Evolutionary conservation across 2,113 vertebrate species (phyloP).

Genomic region (Rhagologus leucostigma): DNA sequence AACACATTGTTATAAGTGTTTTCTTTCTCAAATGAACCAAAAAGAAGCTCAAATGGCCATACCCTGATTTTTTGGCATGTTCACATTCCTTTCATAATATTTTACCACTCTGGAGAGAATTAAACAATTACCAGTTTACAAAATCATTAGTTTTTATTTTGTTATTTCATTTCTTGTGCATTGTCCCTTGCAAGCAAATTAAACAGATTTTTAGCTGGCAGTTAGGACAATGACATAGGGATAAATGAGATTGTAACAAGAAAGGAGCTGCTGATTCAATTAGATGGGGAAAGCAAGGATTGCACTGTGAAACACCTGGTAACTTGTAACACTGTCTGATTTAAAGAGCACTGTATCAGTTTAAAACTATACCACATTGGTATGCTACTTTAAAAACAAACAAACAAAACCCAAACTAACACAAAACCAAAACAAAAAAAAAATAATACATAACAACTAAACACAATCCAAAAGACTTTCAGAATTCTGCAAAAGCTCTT

Average conservation of each 20-base stretch:
- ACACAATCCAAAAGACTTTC: background rate
- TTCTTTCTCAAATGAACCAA: background rate
- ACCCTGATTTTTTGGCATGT: background rate
- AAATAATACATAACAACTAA: background rate
- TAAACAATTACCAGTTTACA: background rate
- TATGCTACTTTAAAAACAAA: background rate
- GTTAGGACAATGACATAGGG: background rate
- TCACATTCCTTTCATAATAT: background rate
- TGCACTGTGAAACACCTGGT: background rate
- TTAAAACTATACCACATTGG: background rate
- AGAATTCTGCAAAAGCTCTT: background rate
- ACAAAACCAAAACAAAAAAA: background rate
- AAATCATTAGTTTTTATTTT: constrained; percentile 15
- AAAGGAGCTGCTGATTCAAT: background rate
- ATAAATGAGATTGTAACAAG: background rate
- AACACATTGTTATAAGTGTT: background rate
- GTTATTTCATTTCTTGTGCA: background rate
- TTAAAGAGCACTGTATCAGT: background rate
- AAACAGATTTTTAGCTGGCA: background rate
- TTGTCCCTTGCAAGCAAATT: constrained; percentile 3
- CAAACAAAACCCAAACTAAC: background rate
- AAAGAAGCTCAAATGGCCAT: background rate
- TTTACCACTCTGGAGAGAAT: background rate
- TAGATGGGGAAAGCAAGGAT: background rate
- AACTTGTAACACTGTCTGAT: background rate